Percentiles rank a stretch among this genome's conserved stretches.
Conservation (phyloP, 2,113 vertebrate species). For the Perognathus longimembris region DNA sequence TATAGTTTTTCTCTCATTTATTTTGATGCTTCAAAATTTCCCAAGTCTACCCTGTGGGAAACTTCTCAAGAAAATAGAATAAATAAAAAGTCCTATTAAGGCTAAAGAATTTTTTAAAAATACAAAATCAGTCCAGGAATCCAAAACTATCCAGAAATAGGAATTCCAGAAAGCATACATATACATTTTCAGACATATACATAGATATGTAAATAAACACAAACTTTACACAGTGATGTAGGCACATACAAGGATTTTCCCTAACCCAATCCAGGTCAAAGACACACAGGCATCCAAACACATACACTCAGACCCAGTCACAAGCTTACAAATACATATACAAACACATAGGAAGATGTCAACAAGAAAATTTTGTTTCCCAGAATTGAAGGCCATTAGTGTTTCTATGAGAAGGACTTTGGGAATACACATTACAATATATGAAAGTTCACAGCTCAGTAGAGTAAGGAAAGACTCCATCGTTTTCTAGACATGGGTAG, state of each 20-base stretch:
- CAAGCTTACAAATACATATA: background rate
- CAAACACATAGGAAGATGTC: background rate
- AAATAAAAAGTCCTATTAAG: slow-evolving; percentile 16
- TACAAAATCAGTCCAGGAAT: background rate
- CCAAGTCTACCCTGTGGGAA: background rate
- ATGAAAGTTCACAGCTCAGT: background rate
- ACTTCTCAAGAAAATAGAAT: background rate
- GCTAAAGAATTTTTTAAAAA: background rate
- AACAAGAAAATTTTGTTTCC: slow-evolving; percentile 37
- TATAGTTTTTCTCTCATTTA: slow-evolving; percentile 20
- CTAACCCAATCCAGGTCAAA: background rate
- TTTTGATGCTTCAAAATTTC: slow-evolving; percentile 42
- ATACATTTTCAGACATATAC: background rate
- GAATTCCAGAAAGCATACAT: background rate
- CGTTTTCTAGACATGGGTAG: background rate
- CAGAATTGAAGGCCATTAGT: background rate
- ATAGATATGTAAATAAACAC: background rate
- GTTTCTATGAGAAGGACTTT: slow-evolving; percentile 3
- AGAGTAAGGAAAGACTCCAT: background rate
- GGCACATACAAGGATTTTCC: background rate
- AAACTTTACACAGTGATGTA: background rate
- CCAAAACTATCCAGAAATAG: background rate
- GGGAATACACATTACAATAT: background rate
- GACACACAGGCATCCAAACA: background rate
- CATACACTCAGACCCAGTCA: background rate